Base-by-base conservation (phyloP, 2,888 invertebrate species). In the Macrosoma leucophasiata region DNA sequence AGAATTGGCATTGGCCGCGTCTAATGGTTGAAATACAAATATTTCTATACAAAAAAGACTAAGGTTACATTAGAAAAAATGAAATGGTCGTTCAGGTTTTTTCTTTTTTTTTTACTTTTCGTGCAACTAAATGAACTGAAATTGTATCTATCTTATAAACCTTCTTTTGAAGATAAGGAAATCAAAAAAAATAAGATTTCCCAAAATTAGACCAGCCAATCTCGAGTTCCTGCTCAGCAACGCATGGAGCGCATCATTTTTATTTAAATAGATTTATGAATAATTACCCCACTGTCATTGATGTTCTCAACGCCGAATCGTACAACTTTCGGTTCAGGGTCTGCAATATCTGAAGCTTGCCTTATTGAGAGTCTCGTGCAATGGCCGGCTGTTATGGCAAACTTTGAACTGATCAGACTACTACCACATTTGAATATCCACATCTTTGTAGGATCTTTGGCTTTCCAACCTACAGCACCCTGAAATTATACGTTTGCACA, bases 321-420 rank as follows among this genome's bases (percentile, higher is more conserved):
- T 2, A 69, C 54, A 11, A 68, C 63, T 39, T 69, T 60, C 0
- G 70, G 69, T 4, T 42, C 39, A 3, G 48, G 38, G 22, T 65
- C 62, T 3, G 57, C 41, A 26, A 70, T 49, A 3, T 7, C 11
- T n/a, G 5, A 15, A 3, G 58, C 48, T 13, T 68, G 67, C 11
- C 46, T 39, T 0, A 41, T 13, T 0, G 66, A 66, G 1, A 54
- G 56, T 2, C 42, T 55, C 10, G 61, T 54, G 47, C 91, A 91
- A 57, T 91, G 91, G 0, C 89, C 91, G 1, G 91, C 91, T 0
- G 90, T 90, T 18, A 91, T 55, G 2, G 91, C 84, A 55, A 86
- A 90, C 31, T 73, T 77, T 13, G 87, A 73, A 27, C 88, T 88
- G 34, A 91, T 86, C 7, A 91, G 67, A 2, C 88, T 84, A 3